Evolutionary conservation across 2,797 vertebrate species (phyloP).

Genomic region (Sardinella longiceps): DNA sequence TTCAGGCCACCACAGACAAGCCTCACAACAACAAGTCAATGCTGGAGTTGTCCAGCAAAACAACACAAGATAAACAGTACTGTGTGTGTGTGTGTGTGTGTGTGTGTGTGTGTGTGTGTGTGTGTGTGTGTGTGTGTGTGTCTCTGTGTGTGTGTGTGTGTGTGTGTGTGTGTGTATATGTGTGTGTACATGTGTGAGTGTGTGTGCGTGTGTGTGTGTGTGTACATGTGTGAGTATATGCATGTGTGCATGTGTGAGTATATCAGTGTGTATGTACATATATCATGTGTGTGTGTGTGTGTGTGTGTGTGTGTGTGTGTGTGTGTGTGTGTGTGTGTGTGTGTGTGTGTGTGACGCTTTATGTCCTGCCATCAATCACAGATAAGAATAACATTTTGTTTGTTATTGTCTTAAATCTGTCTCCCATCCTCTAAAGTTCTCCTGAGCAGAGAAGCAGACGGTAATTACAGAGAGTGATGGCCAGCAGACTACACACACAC

Average conservation of each 20-base stretch:
- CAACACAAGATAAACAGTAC: slow-evolving; percentile 67
- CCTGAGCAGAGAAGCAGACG: neutral
- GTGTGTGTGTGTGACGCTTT: neutral
- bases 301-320: neutral
- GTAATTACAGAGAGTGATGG: neutral
- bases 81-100: neutral
- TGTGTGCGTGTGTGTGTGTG: neutral
- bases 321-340: neutral
- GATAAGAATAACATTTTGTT: slow-evolving; percentile 28
- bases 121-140: neutral
- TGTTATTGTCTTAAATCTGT: slow-evolving; percentile 16
- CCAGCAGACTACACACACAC: neutral
- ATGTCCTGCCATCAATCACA: neutral
- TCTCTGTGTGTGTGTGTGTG: neutral
- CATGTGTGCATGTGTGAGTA: neutral
- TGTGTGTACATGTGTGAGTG: slow-evolving; percentile 12
- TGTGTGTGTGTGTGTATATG: neutral
- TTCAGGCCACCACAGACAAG: slow-evolving; percentile 39
- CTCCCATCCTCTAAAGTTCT: slow-evolving; percentile 29
- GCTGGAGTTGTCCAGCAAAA: slow-evolving; percentile 69
- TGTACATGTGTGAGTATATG: neutral
- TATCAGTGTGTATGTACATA: neutral
- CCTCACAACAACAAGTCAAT: slow-evolving; percentile 68
- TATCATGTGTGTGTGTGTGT: slow-evolving; percentile 4
- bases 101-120: neutral